Evolutionary conservation across 2,888 invertebrate species (phyloP).

Genomic region (Lymantria monacha): DNA sequence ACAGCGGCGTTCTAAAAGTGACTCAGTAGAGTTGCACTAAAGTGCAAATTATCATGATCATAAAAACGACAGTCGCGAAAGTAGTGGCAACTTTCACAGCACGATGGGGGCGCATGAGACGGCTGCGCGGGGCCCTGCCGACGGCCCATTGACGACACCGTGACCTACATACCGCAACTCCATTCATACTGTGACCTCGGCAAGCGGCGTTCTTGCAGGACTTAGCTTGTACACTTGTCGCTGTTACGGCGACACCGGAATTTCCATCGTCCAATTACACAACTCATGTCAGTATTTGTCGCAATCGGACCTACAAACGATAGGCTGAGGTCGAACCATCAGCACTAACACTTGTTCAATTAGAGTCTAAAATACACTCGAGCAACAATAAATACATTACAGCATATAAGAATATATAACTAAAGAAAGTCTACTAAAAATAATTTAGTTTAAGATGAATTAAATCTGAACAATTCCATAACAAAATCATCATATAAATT

Average conservation of each 20-base stretch:
- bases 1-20: conserved; percentile 60
- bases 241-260: conserved; percentile 61
- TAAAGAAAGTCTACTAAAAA: conserved; percentile 1
- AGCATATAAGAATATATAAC: too few relatives aligned
- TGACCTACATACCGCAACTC: conserved; percentile 78
- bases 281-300: conserved; percentile 61
- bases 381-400: not conserved
- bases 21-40: conserved; percentile 67
- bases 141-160: conserved; percentile 81
- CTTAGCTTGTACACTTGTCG: conserved; percentile 57
- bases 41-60: conserved; percentile 64
- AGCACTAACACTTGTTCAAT: conserved; percentile 62
- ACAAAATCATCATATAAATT: too few relatives aligned
- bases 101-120: conserved; percentile 73
- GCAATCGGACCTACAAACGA: conserved; percentile 61
- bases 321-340: conserved; percentile 63
- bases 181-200: conserved; percentile 79
- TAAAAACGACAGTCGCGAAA: conserved; percentile 71
- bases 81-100: conserved; percentile 80
- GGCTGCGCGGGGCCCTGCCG: conserved; percentile 70
- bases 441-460: conserved; percentile 7
- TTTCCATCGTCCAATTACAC: conserved; percentile 72
- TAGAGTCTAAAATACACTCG: not conserved
- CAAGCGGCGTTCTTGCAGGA: conserved; percentile 56
- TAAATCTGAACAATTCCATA: too few relatives aligned